These are phyloP conservation scores for Diploptera punctata DNA, from an alignment of 2,888 invertebrate species.

Conservation along the genomic window DNA sequence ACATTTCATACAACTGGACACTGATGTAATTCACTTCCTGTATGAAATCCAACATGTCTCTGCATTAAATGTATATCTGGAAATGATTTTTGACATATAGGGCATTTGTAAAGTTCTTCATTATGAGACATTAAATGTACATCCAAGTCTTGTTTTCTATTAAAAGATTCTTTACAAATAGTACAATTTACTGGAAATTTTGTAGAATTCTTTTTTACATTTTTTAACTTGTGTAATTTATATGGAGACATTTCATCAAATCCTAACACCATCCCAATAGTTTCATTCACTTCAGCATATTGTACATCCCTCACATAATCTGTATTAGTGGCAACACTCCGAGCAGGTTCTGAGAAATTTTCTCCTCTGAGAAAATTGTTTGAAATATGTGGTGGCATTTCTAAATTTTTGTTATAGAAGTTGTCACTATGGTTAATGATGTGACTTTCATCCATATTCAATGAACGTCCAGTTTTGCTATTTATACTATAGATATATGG, in stretches of 20 bases:
- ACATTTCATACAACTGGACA: conserved; percentile 26
- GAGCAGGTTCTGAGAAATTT: too few species aligned
- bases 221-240: conserved; percentile 17
- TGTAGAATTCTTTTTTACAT: neutral
- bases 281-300: conserved; percentile 12
- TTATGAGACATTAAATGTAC: conserved; percentile 20
- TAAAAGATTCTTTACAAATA: conserved; percentile 19
- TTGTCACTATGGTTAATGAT: neutral
- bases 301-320: conserved; percentile 1
- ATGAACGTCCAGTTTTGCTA: neutral
- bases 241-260: conserved; percentile 11
- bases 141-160: conserved; percentile 7
- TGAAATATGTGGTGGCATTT: neutral
- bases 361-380: neutral
- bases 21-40: conserved; percentile 10
- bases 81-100: conserved; percentile 21
- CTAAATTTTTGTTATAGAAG: neutral
- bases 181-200: neutral
- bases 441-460: neutral
- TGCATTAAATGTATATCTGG: conserved; percentile 21
- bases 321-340: conserved; percentile 21
- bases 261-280: conserved; percentile 17
- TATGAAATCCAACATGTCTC: conserved; percentile 15
- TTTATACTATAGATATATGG: too few species aligned
- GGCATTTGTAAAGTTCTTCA: conserved; percentile 20